Base-by-base conservation (phyloP, 1,140 invertebrate species). In the Zaprionus inermis region DNA sequence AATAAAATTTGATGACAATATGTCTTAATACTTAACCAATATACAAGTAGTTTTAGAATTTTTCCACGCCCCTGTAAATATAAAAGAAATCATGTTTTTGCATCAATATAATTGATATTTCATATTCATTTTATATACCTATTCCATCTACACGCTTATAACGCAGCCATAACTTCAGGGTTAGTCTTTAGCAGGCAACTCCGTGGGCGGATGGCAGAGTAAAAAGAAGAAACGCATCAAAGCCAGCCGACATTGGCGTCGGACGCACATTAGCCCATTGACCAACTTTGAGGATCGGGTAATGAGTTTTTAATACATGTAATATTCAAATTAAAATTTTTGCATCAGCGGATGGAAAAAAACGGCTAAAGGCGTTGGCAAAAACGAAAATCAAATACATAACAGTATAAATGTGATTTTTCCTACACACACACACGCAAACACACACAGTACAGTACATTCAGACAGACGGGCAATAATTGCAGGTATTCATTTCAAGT, bases 231-330 rank as follows among this genome's bases (percentile, higher is more conserved):
- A 56, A 57, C 64, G 32, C 59, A n/a, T 49, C 24, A 65, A 74
- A 54, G 46, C 18, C 78, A 76, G 75, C 82, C 81, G 82, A 46
- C 56, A 44, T 44, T 44, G 38, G 67, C 28, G 38, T 60, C 59
- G 65, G 65, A 71, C 36, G 24, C 58, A 75, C 83, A 86, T 86
- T 86, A 86, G 79, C 83, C 83, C 83, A 86, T 83, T 86, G 83
- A 86, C 83, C 83, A 88, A 86, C 72, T 83, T 86, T 78, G 67
- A 66, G 73, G 58, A 64, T 67, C 68, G 78, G 18, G 51, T 86
- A 86, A 86, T 86, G 83, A 86, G 76, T 88, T 88, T 86, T 86
- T 86, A 86, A 88, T 86, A 88, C 83, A 78, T 86, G 79, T 86
- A 86, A 86, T 86, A 86, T 86, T 86, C 76, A 86, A 86, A 86